Conservation (phyloP, 2,888 invertebrate species). For the Heliconius hortense region DNA sequence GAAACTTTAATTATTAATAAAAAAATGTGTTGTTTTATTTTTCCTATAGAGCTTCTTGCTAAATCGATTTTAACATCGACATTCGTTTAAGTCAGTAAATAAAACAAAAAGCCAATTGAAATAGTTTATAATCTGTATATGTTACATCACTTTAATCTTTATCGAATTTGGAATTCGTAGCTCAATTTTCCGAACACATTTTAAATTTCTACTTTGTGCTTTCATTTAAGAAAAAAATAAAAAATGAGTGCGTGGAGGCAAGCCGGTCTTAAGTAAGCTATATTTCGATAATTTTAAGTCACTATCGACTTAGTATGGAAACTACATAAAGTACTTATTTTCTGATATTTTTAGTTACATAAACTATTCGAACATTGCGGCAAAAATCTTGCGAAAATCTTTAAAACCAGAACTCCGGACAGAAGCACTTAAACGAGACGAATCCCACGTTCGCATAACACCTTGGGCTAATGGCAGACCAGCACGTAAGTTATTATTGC, state of each 20-base stretch:
- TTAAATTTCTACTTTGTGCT: slow-evolving; percentile 43
- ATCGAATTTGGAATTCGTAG: slow-evolving; percentile 44
- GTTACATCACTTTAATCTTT: slow-evolving; percentile 54
- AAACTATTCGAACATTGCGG: slow-evolving; percentile 97
- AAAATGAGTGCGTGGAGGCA: slow-evolving; percentile 91
- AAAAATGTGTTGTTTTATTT: neutral
- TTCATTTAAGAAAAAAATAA: slow-evolving; percentile 40
- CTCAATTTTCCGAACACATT: slow-evolving; percentile 39
- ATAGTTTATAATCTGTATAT: slow-evolving; percentile 32
- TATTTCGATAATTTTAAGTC: neutral
- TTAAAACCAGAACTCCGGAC: slow-evolving; percentile 88
- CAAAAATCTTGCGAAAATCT: slow-evolving; percentile 89
- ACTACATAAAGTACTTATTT: neutral
- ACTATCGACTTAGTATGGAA: neutral
- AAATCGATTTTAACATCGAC: neutral
- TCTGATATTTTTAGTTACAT: slow-evolving; percentile 88
- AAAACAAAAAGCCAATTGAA: neutral
- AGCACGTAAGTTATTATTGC: slow-evolving; percentile 84
- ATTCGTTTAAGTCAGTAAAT: neutral
- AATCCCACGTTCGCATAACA: slow-evolving; percentile 89
- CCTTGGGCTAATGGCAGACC: slow-evolving; percentile 95
- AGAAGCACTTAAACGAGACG: slow-evolving; percentile 89
- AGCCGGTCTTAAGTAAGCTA: slow-evolving; percentile 90
- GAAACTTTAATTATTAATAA: neutral
- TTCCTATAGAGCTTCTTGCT: neutral